phyloP scores from a whole-genome alignment of 2,113 vertebrate species.

The Megalops atlanticus region DNA sequence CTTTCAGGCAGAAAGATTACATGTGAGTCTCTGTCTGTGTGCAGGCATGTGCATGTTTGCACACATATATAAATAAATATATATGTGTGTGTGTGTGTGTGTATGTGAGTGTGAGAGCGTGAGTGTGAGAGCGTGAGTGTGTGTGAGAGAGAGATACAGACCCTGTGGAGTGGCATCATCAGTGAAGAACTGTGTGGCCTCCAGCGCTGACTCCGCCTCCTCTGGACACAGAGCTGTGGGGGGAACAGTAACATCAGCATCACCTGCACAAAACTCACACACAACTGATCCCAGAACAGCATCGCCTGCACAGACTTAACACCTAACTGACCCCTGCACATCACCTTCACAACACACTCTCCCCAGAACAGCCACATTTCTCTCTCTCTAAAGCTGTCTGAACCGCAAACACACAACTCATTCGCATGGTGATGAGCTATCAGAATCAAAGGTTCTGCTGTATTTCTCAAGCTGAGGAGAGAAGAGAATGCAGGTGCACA shows the following conservation, averaged over 20 bases:
- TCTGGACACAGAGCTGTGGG: slow-evolving; percentile 84
- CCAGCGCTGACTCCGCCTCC: slow-evolving; percentile 90
- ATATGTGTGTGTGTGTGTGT: too few species aligned
- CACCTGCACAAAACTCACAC: not conserved
- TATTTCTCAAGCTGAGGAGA: not conserved
- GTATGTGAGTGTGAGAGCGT: too few species aligned
- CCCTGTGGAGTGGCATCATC: slow-evolving; percentile 67
- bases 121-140: not conserved
- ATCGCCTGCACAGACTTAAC: not conserved
- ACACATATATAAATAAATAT: not conserved
- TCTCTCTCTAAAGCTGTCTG: not conserved
- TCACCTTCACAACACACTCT: not conserved
- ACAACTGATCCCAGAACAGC: too few species aligned
- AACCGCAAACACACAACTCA: not conserved
- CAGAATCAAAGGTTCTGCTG: too few species aligned
- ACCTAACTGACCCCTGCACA: not conserved
- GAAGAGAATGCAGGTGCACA: not conserved
- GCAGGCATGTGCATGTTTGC: not conserved
- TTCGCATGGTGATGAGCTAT: not conserved
- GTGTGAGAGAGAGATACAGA: too few species aligned
- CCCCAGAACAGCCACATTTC: not conserved
- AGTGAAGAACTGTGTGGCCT: slow-evolving; percentile 88
- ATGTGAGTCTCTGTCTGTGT: too few species aligned
- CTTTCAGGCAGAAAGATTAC: not conserved
- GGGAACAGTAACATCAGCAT: not conserved